A percentile compares a stretch with the other conserved stretches of the same genome.
Conservation (phyloP, 1,140 invertebrate species). For the Pollicipes pollicipes region DNA sequence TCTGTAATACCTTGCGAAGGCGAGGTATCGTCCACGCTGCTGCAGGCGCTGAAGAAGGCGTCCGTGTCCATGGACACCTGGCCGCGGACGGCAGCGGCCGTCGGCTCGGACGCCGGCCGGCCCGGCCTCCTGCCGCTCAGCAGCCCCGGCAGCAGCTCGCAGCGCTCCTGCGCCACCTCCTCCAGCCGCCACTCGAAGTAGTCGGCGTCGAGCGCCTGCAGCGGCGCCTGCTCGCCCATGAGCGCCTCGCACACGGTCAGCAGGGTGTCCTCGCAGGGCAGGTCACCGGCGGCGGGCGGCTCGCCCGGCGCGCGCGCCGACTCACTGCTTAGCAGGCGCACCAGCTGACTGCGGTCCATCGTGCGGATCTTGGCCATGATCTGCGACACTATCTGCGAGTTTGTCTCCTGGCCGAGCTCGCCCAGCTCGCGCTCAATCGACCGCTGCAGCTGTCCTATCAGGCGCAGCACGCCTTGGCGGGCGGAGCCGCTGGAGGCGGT, state of each 20-base stretch:
- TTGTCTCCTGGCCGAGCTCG: neutral
- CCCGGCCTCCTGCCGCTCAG: neutral
- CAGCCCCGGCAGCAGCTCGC: neutral
- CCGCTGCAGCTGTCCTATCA: neutral
- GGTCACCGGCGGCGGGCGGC: neutral
- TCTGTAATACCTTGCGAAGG: neutral
- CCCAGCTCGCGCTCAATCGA: neutral
- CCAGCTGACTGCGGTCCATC: neutral
- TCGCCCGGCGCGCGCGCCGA: no score
- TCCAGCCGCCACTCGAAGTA: conserved; percentile 20
- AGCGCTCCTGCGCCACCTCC: neutral
- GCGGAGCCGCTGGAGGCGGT: neutral
- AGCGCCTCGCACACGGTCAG: neutral
- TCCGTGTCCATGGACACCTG: neutral
- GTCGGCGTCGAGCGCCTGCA: neutral
- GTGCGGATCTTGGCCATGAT: neutral
- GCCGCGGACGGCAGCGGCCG: no score
- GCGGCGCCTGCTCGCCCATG: neutral
- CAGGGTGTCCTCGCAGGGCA: neutral
- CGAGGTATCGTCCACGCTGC: neutral
- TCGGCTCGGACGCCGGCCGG: neutral
- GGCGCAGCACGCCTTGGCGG: neutral
- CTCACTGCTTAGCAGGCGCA: neutral
- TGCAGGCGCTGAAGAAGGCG: neutral
- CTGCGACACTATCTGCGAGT: neutral